phyloP scores from a whole-genome alignment of 2,888 invertebrate species.

The Proisotoma minuta region DNA sequence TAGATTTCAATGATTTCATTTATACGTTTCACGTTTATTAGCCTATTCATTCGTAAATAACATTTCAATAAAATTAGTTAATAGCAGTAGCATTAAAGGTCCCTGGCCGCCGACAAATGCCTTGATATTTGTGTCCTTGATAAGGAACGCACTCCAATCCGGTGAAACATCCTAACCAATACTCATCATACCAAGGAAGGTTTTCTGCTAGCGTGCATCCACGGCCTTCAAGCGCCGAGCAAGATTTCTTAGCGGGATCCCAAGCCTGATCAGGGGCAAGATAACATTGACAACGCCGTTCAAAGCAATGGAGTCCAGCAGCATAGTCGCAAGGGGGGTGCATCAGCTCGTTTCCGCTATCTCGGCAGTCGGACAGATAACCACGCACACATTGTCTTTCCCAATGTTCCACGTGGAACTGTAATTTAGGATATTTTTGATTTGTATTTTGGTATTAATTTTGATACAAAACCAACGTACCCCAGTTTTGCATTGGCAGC shows the following conservation, averaged over 20 bases:
- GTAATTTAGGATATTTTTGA: too few species aligned
- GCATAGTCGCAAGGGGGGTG: constrained; percentile 1
- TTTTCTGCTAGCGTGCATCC: background rate
- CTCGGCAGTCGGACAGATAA: background rate
- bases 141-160: background rate
- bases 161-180: background rate
- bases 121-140: background rate
- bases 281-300: background rate
- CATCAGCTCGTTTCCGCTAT: background rate
- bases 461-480: too few species aligned
- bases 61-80: too few species aligned
- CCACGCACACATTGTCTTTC: constrained; percentile 6
- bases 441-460: too few species aligned
- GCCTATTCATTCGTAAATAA: too few species aligned
- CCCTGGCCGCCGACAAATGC: background rate
- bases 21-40: too few species aligned
- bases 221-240: background rate
- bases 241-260: background rate
- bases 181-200: background rate
- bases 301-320: background rate
- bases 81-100: too few species aligned
- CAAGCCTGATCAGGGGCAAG: constrained; percentile 3
- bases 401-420: background rate
- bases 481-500: background rate
- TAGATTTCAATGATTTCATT: too few species aligned